A percentile compares a stretch with the other conserved stretches of the same genome.
Evolutionary conservation across 2,113 vertebrate genomes (phyloP).

Genomic region (Meles meles): DNA sequence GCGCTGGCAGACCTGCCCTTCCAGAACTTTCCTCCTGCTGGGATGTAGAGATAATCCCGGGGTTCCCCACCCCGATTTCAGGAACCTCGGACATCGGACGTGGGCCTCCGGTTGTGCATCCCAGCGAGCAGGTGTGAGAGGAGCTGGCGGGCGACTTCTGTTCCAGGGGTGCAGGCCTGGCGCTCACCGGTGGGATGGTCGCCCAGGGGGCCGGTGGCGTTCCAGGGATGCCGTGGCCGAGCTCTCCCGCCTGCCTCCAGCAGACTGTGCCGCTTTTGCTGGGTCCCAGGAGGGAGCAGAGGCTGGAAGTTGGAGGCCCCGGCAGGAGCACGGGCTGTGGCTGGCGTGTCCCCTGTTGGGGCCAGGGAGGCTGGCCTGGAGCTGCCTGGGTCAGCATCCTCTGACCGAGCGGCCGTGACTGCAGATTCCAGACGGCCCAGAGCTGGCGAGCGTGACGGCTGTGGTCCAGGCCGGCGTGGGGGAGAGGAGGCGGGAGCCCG

Average conservation of each 20-base stretch:
- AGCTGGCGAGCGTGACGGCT: rapidly evolving
- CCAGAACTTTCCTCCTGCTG: background rate
- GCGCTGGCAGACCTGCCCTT: background rate
- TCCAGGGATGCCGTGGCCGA: rapidly evolving
- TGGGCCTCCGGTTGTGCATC: background rate
- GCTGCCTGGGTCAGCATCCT: background rate
- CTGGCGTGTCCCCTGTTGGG: background rate
- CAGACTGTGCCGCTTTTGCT: background rate
- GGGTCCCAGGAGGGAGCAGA: background rate
- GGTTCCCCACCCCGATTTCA: no score
- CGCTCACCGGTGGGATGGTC: background rate
- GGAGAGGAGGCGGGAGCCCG: background rate
- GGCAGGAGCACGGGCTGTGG: background rate
- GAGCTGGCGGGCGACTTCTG: background rate
- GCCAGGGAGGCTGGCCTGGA: background rate
- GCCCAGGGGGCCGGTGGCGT: background rate
- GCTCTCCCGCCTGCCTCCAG: background rate
- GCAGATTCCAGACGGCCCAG: background rate
- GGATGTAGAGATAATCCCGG: background rate
- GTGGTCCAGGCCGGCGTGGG: background rate
- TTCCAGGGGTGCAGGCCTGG: rapidly evolving
- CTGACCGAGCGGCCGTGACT: background rate
- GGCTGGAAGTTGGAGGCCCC: background rate
- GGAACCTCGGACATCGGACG: background rate
- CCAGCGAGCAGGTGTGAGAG: no score